These are phyloP conservation scores for Anisognathus igniventris DNA, from an alignment of 2,797 vertebrate genomes.

Conservation along the genomic window DNA sequence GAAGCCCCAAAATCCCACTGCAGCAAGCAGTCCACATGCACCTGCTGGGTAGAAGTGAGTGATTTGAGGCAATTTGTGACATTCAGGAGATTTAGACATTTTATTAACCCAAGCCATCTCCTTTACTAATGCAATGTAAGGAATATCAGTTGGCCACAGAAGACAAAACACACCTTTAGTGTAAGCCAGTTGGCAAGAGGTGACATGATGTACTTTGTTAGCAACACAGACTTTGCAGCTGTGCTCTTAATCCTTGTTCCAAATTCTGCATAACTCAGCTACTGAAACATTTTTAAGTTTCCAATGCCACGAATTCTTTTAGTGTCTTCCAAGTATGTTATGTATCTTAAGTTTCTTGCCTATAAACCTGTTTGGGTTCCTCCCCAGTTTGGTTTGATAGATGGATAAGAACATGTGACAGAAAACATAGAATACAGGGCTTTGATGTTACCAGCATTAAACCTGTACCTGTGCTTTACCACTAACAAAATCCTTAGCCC, in stretches of 20 bases:
- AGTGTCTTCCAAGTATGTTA: neutral
- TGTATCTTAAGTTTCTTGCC: neutral
- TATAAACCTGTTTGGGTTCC: neutral
- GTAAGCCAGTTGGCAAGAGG: neutral
- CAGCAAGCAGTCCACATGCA: fast-evolving
- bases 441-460: neutral
- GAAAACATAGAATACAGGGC: neutral
- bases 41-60: fast-evolving
- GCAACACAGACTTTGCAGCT: neutral
- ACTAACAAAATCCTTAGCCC: neutral
- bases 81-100: neutral
- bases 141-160: neutral
- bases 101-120: neutral
- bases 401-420: neutral
- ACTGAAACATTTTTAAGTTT: neutral
- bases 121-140: neutral
- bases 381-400: neutral
- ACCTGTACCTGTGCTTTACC: neutral
- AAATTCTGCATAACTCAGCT: neutral
- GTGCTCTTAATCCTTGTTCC: neutral
- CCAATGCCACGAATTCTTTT: neutral
- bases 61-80: fast-evolving
- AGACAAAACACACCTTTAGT: neutral
- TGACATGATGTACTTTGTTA: neutral
- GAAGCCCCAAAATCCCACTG: neutral